phyloP scores from a whole-genome alignment of 2,797 vertebrate genomes.

The Myripristis murdjan region DNA sequence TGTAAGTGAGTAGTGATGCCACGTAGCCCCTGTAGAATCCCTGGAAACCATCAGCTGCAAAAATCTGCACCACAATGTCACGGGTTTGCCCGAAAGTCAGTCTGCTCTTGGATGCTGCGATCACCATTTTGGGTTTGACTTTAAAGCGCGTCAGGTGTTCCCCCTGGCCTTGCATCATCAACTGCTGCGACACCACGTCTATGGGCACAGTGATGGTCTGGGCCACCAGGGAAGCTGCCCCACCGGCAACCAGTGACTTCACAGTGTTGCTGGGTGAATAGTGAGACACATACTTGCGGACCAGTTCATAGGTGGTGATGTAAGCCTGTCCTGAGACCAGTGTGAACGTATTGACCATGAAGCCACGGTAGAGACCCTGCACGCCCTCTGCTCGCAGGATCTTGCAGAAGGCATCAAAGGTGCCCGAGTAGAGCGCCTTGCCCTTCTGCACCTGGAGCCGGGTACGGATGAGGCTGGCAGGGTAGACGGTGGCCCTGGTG shows the following conservation, averaged over 20 bases:
- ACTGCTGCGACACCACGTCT: constrained; percentile 95
- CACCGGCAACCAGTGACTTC: constrained; percentile 94
- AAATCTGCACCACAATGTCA: constrained; percentile 94
- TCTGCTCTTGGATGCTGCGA: constrained; percentile 57
- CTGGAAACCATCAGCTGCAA: constrained; percentile 90
- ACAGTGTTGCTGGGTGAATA: constrained; percentile 91
- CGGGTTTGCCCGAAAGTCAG: constrained; percentile 91
- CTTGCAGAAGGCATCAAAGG: constrained; percentile 94
- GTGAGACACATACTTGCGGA: constrained; percentile 90
- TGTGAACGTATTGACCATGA: constrained; percentile 96
- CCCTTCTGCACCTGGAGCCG: constrained; percentile 96
- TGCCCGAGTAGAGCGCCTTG: constrained; percentile 93
- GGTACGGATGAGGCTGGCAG: constrained; percentile 95
- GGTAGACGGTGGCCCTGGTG: constrained; percentile 95
- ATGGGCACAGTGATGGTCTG: constrained; percentile 99
- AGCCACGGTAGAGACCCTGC: constrained; percentile 93
- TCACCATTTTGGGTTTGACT: constrained; percentile 79
- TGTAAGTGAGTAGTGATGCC: constrained; percentile 96
- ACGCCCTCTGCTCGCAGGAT: constrained; percentile 92
- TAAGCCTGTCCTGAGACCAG: constrained; percentile 96
- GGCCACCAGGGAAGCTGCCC: constrained; percentile 94
- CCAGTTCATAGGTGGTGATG: constrained; percentile 96
- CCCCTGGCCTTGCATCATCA: constrained; percentile 97
- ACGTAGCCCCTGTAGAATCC: constrained; percentile 98
- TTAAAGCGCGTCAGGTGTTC: constrained; percentile 92